A percentile compares a stretch with the other conserved stretches of the same genome.
Conservation (phyloP, 1,140 invertebrate genomes). For the Drosophila pachea region DNA sequence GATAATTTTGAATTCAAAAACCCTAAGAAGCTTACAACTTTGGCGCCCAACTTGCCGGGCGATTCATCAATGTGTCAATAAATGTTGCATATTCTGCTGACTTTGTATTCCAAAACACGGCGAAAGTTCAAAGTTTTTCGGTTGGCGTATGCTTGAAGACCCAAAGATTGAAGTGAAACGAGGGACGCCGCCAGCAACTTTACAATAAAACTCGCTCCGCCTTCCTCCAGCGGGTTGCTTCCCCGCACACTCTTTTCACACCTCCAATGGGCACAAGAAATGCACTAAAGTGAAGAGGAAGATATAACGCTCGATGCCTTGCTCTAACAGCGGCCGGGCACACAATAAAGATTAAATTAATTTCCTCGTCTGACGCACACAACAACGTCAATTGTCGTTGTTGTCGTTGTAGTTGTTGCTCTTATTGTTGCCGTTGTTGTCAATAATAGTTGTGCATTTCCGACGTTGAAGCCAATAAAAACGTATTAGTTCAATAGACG, state of each 20-base stretch:
- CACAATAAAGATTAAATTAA: conserved; percentile 25
- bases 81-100: neutral
- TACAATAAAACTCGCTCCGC: neutral
- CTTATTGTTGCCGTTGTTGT: neutral
- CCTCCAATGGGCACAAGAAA: neutral
- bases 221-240: too few relatives aligned
- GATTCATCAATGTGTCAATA: conserved; percentile 22
- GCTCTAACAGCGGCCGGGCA: neutral
- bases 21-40: neutral
- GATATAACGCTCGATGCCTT: neutral
- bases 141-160: neutral
- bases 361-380: conserved; percentile 14
- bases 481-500: neutral
- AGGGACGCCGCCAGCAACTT: neutral
- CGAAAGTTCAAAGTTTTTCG: neutral
- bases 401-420: neutral
- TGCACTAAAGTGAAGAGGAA: neutral
- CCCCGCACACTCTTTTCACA: neutral
- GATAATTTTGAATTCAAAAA: neutral
- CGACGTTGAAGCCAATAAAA: conserved; percentile 5
- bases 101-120: neutral
- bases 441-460: conserved; percentile 19
- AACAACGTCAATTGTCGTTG: conserved; percentile 8
- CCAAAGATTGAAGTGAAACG: neutral
- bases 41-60: neutral